These are phyloP conservation scores for Cepaea hortensis DNA, from an alignment of 2,888 invertebrate species.

Conservation along the genomic window DNA sequence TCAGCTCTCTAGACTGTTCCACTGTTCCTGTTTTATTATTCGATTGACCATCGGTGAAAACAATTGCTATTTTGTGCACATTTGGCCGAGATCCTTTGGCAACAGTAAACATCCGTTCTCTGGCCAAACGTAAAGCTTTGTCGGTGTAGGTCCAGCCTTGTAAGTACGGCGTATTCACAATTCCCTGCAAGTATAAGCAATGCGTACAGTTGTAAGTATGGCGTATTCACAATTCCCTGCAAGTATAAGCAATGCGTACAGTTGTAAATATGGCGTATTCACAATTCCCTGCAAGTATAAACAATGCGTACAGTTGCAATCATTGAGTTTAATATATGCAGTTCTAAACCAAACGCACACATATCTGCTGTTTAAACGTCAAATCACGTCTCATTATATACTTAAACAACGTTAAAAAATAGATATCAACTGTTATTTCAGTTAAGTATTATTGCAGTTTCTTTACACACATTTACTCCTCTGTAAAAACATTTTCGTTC, in stretches of 20 bases:
- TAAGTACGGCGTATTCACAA: not conserved
- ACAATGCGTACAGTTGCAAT: too few species aligned
- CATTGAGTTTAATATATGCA: too few species aligned
- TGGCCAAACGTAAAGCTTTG: conserved; percentile 10
- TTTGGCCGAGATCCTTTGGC: conserved; percentile 14
- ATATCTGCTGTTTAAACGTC: too few species aligned
- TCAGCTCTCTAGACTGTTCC: not conserved
- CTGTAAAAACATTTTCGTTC: too few species aligned
- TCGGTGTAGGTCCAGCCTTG: conserved; percentile 18
- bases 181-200: conserved; percentile 2
- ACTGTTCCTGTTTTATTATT: not conserved
- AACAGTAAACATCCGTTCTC: not conserved
- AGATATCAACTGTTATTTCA: too few species aligned
- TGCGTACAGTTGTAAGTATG: not conserved
- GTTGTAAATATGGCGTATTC: not conserved
- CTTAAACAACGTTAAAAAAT: too few species aligned
- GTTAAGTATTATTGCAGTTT: too few species aligned
- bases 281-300: conserved; percentile 16
- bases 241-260: too few species aligned
- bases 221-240: conserved; percentile 8
- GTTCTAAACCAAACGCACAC: too few species aligned
- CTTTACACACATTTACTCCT: too few species aligned
- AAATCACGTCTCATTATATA: too few species aligned
- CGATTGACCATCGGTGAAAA: conserved; percentile 25
- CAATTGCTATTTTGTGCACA: conserved; percentile 27